Base-by-base conservation (phyloP, 2,113 vertebrate genomes). In the Strigops habroptila region DNA sequence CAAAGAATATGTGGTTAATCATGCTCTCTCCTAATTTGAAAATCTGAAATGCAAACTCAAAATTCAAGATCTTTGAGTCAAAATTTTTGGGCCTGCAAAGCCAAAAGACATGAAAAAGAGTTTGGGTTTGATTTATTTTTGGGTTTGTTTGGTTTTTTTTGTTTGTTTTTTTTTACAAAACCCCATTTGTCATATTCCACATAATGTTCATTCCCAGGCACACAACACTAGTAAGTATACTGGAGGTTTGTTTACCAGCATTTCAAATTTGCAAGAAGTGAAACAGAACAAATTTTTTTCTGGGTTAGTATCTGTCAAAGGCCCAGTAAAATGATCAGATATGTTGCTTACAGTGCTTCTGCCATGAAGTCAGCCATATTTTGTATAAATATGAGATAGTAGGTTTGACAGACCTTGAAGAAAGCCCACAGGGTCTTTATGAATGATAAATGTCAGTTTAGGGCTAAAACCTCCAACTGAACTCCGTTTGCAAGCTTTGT, bases 131-230 rank as follows among this genome's bases (percentile, higher is more conserved):
- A 23, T 23, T 57, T 14, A 39, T 39, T 39, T 39, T 39, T 8
- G 39, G 39, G 8, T 39, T 39, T 8, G 39, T 39, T 39, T 39
- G 8, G 8, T 39, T 39, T 39, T 39, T 39, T 39, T 39, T 25
- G 7, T 15, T 22, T 8, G 33, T 33, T 46, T 60, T 69, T 41
- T 46, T 41, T 9, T 12, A 41, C 39, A 71, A 81, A 86, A 25
- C 0, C 3, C 6, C 3, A 2, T 64, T 51, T 69, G 10, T 35
- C 2, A 0, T 44, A 21, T 53, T 86, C 17, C 17, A 31, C 12
- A 31, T 23, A 25, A 35, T 39, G 4, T 11, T 37, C 3, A 22
- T 75, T 91, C 3, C 8, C 25, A 41, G 64, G 13, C 27, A 65
- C 3, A 41, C 7, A 49, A 5, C 23, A 64, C 12, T 30, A 31